Percentiles rank a stretch among this genome's conserved stretches.
phyloP scores from a whole-genome alignment of 2,113 vertebrate genomes.

The Macquaria ambigua region DNA sequence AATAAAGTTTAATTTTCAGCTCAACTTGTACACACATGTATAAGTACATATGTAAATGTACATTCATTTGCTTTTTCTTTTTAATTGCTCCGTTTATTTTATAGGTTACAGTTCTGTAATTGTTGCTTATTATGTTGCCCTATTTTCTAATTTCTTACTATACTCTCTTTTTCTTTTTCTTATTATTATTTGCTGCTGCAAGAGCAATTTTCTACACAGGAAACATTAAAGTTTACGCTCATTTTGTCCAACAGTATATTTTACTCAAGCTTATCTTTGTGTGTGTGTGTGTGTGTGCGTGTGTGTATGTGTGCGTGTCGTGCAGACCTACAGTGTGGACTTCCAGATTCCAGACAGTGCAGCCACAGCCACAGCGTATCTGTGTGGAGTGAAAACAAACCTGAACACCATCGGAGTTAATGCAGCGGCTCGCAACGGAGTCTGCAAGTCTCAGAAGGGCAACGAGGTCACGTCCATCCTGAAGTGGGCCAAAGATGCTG shows the following conservation, averaged over 20 bases:
- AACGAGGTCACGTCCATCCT: constrained; percentile 87
- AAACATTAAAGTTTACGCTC: background rate
- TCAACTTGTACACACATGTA: no score
- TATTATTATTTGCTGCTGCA: background rate
- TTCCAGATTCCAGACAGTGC: constrained; percentile 87
- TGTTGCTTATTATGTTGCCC: background rate
- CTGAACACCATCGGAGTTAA: constrained; percentile 81
- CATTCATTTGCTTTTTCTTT: background rate
- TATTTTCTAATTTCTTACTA: background rate
- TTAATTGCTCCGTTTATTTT: background rate
- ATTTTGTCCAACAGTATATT: background rate
- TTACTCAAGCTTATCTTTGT: background rate
- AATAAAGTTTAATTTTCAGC: no score
- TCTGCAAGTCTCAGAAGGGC: constrained; percentile 83
- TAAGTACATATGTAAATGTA: no score
- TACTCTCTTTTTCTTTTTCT: background rate
- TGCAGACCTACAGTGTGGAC: constrained; percentile 85
- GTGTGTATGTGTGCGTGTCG: background rate
- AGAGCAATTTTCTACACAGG: background rate
- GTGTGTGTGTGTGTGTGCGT: constrained; percentile 20
- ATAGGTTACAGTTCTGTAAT: background rate
- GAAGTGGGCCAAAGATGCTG: constrained; percentile 86
- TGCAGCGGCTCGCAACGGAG: constrained; percentile 80
- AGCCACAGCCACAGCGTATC: constrained; percentile 83
- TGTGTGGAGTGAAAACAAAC: constrained; percentile 86